These are phyloP conservation scores for Spongia lamella DNA, from an alignment of 37 sponge, comb jelly and placozoan species.

Conservation along the genomic window DNA sequence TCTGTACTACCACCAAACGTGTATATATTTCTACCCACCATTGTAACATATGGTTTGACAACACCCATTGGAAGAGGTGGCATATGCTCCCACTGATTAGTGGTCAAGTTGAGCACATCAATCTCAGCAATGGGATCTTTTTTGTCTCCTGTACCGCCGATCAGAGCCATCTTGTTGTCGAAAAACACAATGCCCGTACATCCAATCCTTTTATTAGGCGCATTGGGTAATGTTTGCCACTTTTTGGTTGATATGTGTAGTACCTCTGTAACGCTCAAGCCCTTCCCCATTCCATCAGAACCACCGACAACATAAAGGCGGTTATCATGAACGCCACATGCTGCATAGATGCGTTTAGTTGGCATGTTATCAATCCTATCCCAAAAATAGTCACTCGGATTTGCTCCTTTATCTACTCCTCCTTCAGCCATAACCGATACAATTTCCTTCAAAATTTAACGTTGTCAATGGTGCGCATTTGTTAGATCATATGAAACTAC, in stretches of 20 bases:
- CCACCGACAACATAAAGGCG: constrained; percentile 73
- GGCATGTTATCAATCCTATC: constrained; percentile 65
- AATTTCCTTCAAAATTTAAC: too few relatives aligned
- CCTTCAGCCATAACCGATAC: constrained; percentile 15
- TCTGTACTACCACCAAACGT: constrained; percentile 61
- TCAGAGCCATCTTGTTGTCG: constrained; percentile 49
- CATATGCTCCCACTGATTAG: constrained; percentile 52
- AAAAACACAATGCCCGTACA: constrained; percentile 31
- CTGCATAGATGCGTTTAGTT: constrained; percentile 46
- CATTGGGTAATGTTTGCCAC: constrained; percentile 56
- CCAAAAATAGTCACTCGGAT: constrained; percentile 45
- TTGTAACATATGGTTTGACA: constrained; percentile 45
- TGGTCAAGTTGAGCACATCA: constrained; percentile 50
- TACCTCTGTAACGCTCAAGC: constrained; percentile 55
- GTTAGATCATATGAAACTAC: too few relatives aligned
- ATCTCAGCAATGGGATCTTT: constrained; percentile 61
- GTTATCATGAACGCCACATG: constrained; percentile 43
- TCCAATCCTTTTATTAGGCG: constrained; percentile 24
- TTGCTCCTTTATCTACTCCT: not conserved
- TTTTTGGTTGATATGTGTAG: constrained; percentile 48
- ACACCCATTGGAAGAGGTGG: constrained; percentile 70
- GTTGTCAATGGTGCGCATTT: too few relatives aligned
- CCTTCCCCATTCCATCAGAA: constrained; percentile 44
- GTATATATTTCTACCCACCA: constrained; percentile 63
- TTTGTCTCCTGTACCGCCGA: constrained; percentile 68